Base-by-base conservation (phyloP, 2,797 vertebrate genomes). In the Sus cebifrons region DNA sequence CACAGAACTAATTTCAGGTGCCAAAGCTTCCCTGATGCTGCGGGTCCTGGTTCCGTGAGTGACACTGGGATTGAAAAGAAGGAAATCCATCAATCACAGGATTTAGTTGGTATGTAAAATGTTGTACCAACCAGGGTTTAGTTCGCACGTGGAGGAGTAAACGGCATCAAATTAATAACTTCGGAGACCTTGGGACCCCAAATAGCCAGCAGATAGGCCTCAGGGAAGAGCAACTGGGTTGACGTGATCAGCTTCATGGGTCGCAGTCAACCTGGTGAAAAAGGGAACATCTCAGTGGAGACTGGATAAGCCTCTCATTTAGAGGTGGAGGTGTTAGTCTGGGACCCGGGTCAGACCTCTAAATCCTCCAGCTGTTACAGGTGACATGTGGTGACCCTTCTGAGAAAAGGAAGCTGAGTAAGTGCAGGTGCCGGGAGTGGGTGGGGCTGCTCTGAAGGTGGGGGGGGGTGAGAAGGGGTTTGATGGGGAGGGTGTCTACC, bases 321-420 rank as follows among this genome's bases (percentile, higher is more conserved):
- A 44, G 18, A 44, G 5, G 58, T 10, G 29, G 20, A 17, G 17
- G 10, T 54, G 25, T 25, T 54, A 3, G 29, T 27, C 4, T 7
- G 54, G 49, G 2, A 9, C 9, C 32, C 13, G 12, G 6, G 12
- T 5, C 12, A 40, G 54, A 32, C 56, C 62, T 73, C 62, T 8
- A 15, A 49, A 18, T 27, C 25, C 67, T 40, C 29, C 0, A 0
- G 36, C 15, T 8, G 3, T 12, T 12, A 5, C 15, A 36, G 70
- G 11, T 2, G 32, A 11, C 0, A 0, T 23, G 11, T 3, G 58
- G 36, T 14, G 74, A 13, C 54, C 32, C 54, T 32, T 83, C 73
- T 0, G 3, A 15, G 40, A 14, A 9, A 32, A 60, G 40, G 60
- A 12, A 32, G 17, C 0, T 0, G 4, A 0, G 40, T 2, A 1